These are phyloP conservation scores for Drosophila nebulosa DNA, from an alignment of 1,140 invertebrate genomes.

Conservation along the genomic window DNA sequence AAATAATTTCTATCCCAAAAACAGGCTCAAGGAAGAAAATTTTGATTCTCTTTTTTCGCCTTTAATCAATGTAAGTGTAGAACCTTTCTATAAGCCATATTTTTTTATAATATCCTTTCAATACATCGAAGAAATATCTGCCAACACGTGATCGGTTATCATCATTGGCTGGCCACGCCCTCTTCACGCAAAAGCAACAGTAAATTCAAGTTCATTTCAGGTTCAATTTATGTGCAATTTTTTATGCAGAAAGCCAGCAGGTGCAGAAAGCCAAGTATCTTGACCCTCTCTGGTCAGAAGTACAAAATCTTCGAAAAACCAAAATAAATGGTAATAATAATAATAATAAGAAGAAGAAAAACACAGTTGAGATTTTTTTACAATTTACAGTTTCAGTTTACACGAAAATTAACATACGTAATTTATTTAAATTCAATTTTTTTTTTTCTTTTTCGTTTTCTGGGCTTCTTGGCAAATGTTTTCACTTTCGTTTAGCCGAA, in stretches of 20 bases:
- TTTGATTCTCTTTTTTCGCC: no score
- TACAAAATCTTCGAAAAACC: conserved; percentile 40
- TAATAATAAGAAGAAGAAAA: conserved; percentile 16
- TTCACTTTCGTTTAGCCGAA: conserved; percentile 76
- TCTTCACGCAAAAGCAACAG: not conserved
- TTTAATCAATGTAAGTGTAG: no score
- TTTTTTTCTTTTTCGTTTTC: conserved; percentile 37
- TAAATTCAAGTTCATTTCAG: conserved; percentile 20
- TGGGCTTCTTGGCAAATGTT: conserved; percentile 61
- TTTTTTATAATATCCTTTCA: no score
- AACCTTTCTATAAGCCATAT: no score
- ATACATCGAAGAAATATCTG: not conserved
- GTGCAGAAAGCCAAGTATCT: conserved; percentile 66
- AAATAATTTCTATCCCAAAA: no score
- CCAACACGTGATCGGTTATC: not conserved
- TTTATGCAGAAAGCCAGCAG: not conserved
- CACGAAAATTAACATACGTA: conserved; percentile 71
- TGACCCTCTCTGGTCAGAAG: conserved; percentile 69
- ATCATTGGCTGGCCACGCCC: not conserved
- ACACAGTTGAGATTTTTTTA: conserved; percentile 29
- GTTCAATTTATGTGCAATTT: not conserved
- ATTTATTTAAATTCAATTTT: conserved; percentile 79
- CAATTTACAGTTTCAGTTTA: conserved; percentile 42
- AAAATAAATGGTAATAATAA: not conserved
- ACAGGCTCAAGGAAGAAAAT: no score